Conservation (phyloP, 1,140 invertebrate species). For the Drepana arcuata region DNA sequence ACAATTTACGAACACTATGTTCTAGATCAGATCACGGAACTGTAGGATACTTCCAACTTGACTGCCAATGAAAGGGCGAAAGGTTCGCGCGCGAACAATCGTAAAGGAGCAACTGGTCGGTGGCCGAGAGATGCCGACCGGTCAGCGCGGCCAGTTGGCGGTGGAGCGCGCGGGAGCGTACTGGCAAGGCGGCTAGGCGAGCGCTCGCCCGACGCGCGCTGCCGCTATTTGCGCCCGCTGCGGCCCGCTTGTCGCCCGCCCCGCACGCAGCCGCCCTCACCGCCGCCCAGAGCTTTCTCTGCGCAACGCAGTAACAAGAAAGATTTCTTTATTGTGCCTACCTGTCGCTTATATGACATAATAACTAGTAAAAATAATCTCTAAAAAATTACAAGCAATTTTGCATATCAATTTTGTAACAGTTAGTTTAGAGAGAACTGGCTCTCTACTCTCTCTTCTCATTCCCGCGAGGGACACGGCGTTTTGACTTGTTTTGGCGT, state of each 20-base stretch:
- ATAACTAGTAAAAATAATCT: too few species aligned
- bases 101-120: constrained; percentile 4
- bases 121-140: constrained; percentile 2
- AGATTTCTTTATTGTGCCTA: constrained; percentile 19
- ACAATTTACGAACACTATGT: background rate
- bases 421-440: too few species aligned
- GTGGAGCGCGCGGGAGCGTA: constrained; percentile 23
- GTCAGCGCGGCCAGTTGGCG: constrained; percentile 11
- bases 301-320: constrained; percentile 47
- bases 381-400: too few species aligned
- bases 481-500: too few species aligned
- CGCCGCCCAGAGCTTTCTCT: constrained; percentile 57
- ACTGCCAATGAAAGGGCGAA: too few species aligned
- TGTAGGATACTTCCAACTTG: too few species aligned
- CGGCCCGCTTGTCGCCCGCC: constrained; percentile 39
- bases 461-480: too few species aligned
- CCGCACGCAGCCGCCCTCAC: constrained; percentile 37
- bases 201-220: constrained; percentile 39
- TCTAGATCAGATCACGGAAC: too few species aligned
- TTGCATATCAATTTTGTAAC: too few species aligned
- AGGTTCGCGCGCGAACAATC: constrained; percentile 23
- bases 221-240: constrained; percentile 55
- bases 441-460: too few species aligned
- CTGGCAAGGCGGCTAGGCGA: constrained; percentile 24
- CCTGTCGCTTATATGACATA: constrained; percentile 15